A percentile compares a stretch with the other conserved stretches of the same genome.
These are phyloP conservation scores for Spisula solida DNA, from an alignment of 2,888 invertebrate genomes.

Conservation along the genomic window DNA sequence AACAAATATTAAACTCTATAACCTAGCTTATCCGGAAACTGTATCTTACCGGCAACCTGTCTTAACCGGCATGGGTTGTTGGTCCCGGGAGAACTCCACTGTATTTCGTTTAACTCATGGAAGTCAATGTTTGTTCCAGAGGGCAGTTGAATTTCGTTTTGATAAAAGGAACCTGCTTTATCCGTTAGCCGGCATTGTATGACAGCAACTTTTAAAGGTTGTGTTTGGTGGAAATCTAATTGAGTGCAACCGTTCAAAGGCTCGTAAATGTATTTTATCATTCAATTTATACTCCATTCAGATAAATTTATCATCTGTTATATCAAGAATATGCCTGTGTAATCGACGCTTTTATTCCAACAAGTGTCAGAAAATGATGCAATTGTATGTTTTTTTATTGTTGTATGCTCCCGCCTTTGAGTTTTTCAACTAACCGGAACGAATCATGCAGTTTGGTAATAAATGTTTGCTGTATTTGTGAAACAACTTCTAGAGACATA, in stretches of 20 bases:
- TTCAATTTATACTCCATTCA: background rate
- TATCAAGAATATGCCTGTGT: background rate
- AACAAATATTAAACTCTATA: too few relatives aligned
- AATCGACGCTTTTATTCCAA: background rate
- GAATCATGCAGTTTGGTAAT: background rate
- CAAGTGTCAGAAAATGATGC: background rate
- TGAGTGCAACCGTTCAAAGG: background rate
- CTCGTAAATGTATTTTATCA: slow-evolving; percentile 13
- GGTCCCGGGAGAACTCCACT: too few relatives aligned
- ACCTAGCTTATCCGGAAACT: too few relatives aligned
- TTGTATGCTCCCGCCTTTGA: background rate
- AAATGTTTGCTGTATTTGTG: background rate
- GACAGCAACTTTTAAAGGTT: slow-evolving; percentile 1
- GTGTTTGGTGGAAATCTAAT: background rate
- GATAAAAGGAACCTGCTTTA: too few relatives aligned
- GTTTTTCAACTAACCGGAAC: background rate
- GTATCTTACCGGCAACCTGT: too few relatives aligned
- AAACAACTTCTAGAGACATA: background rate
- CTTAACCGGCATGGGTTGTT: too few relatives aligned
- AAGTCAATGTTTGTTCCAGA: too few relatives aligned
- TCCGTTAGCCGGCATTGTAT: too few relatives aligned
- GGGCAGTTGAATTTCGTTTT: too few relatives aligned
- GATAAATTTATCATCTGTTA: background rate
- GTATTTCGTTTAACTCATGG: too few relatives aligned
- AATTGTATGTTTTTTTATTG: background rate